Evolutionary conservation across 1,140 invertebrate genomes (phyloP), one percentile per base, ranked within the genome.

Genomic region (Idris sp.): DNA sequence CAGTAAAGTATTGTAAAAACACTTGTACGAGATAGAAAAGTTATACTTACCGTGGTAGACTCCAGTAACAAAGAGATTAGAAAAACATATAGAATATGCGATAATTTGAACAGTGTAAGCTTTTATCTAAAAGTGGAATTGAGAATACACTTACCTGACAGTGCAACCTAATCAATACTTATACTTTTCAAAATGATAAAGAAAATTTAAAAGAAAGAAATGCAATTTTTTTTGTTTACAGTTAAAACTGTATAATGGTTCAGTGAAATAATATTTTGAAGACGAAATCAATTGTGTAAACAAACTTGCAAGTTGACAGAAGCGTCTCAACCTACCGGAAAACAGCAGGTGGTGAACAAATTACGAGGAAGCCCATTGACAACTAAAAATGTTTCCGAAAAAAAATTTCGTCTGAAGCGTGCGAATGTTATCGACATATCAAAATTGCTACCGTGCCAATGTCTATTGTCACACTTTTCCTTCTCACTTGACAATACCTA

Each of bases 351-450:
- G 71, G 54, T 65, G 68, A 74, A 56, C 53, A 74, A 77, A 80
- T 81, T 79, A 81, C 58, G 59, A 51, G 31, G 40, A 69, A 69
- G 25, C n/a, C 30, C 31, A 44, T 67, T 36, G 41, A 28, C 48
- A 54, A 31, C 28, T 46, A 46, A 65, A 59, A 58, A 58, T 51
- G 16, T 65, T 43, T 54, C 35, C 19, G 19, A 22, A 22, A 33
- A 54, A 68, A 74, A 68, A 59, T 26, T 28, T 40, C 43, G 56
- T 13, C 35, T 11, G 54, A 59, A 30, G 46, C 30, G 54, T 36
- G 16, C 56, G 58, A 61, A 43, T 76, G 79, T 54, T 77, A 79
- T 79, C 75, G 75, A 81, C 79, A 74, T 75, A 74, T 74, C 41
- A 72, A 76, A 79, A 80, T 80, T 77, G 79, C 77, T 51, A 68